Evolutionary conservation across 2,797 vertebrate genomes (phyloP).

Genomic region (Varecia variegata): DNA sequence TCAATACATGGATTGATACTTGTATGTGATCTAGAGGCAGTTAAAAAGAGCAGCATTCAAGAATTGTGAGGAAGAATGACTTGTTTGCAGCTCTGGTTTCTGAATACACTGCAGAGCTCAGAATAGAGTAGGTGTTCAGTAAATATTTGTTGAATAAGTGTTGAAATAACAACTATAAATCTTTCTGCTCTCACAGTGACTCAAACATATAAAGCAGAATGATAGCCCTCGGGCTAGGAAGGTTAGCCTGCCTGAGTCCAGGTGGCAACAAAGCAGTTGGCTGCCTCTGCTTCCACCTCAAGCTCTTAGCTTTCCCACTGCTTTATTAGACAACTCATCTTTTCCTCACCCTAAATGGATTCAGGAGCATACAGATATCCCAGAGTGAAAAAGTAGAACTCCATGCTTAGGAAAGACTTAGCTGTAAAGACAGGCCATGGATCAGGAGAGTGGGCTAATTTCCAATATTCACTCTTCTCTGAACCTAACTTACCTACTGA

Average conservation of each 20-base stretch:
- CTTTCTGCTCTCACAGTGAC: slow-evolving; percentile 52
- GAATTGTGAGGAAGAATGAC: not conserved
- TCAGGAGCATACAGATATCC: not conserved
- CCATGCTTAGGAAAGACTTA: not conserved
- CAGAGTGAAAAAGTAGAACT: not conserved
- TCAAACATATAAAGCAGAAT: slow-evolving; percentile 46
- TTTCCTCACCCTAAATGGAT: not conserved
- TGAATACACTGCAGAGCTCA: slow-evolving; percentile 9
- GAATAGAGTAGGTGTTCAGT: slow-evolving; percentile 60
- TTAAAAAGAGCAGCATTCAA: slow-evolving; percentile 18
- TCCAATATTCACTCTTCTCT: not conserved
- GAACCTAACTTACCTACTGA: not conserved
- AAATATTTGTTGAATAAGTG: slow-evolving; percentile 68
- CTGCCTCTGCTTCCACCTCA: not conserved
- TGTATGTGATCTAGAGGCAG: not conserved
- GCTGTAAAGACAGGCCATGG: not conserved
- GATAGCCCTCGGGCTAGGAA: slow-evolving; percentile 59
- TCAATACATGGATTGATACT: slow-evolving; percentile 17
- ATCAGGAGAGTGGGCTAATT: not conserved
- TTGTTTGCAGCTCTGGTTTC: slow-evolving; percentile 27
- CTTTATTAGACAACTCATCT: not conserved
- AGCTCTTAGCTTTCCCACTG: not conserved
- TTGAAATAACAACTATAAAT: slow-evolving; percentile 68
- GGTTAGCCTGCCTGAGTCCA: slow-evolving; percentile 32
- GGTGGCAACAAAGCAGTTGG: not conserved